A percentile compares a stretch with the other conserved stretches of the same genome.
phyloP scores from a whole-genome alignment of 2,888 invertebrate species.

The Brassicogethes aeneus region DNA sequence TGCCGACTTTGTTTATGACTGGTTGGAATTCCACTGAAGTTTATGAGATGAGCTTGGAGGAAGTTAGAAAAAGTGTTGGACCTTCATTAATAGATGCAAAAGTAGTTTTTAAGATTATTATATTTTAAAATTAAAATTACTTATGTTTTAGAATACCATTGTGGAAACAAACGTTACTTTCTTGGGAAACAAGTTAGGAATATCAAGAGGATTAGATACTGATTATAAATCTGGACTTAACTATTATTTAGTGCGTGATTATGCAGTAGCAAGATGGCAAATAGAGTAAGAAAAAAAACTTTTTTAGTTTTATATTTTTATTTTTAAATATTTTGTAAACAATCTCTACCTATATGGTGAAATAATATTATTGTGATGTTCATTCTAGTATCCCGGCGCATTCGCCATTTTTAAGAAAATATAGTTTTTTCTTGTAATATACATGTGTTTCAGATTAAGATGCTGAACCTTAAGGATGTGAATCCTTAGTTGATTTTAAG shows the following conservation, averaged over 20 bases:
- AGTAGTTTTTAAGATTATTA: slow-evolving; percentile 5
- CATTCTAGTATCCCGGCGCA: no score
- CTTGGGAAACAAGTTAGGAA: slow-evolving; percentile 40
- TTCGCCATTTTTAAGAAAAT: no score
- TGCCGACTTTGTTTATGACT: slow-evolving; percentile 33
- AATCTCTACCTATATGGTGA: no score
- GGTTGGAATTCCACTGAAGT: slow-evolving; percentile 27
- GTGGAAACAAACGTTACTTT: slow-evolving; percentile 21
- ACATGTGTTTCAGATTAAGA: no score
- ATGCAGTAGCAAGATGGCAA: slow-evolving; percentile 41
- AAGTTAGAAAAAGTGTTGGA: slow-evolving; percentile 15
- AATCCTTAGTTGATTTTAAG: no score
- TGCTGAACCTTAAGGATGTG: no score
- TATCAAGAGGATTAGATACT: slow-evolving; percentile 37
- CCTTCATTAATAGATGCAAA: slow-evolving; percentile 9
- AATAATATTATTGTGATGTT: no score
- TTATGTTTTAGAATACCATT: slow-evolving; percentile 1
- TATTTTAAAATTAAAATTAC: neutral
- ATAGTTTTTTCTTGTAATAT: no score
- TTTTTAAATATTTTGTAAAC: no score
- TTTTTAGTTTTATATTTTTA: no score
- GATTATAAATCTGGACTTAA: slow-evolving; percentile 38
- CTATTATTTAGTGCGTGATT: slow-evolving; percentile 41
- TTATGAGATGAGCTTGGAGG: slow-evolving; percentile 30
- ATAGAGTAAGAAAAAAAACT: no score